Conservation (phyloP, 1,140 invertebrate species). For the Leptinotarsa lineolata region DNA sequence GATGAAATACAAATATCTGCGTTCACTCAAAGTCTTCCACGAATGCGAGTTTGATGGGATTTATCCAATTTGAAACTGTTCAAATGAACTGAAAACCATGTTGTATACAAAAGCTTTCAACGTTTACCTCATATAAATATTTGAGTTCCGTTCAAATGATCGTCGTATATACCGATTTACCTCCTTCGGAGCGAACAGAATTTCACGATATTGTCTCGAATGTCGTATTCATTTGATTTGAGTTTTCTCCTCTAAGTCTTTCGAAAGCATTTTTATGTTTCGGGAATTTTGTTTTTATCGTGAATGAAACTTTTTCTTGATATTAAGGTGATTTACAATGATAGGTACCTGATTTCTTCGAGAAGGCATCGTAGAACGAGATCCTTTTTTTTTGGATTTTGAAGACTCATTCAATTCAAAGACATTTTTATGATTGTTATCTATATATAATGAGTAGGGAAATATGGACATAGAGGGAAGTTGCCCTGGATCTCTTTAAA, state of each 20-base stretch:
- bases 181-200: neutral
- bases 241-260: neutral
- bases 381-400: too few species aligned
- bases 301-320: too few species aligned
- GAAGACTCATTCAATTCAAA: too few species aligned
- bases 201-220: neutral
- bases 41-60: neutral
- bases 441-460: too few species aligned
- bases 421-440: too few species aligned
- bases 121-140: conserved; percentile 5
- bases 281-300: neutral
- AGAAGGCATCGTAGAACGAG: too few species aligned
- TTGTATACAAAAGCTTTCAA: conserved; percentile 1
- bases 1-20: neutral
- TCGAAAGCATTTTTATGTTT: neutral
- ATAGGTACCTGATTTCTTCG: too few species aligned
- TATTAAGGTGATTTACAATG: too few species aligned
- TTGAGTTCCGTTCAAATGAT: neutral
- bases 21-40: neutral
- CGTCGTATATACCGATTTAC: neutral
- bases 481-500: too few species aligned
- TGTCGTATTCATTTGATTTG: neutral
- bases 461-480: too few species aligned
- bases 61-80: neutral
- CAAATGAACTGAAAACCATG: neutral